Base-by-base conservation (phyloP, 2,113 vertebrate genomes). In the Poeciliopsis prolifica region DNA sequence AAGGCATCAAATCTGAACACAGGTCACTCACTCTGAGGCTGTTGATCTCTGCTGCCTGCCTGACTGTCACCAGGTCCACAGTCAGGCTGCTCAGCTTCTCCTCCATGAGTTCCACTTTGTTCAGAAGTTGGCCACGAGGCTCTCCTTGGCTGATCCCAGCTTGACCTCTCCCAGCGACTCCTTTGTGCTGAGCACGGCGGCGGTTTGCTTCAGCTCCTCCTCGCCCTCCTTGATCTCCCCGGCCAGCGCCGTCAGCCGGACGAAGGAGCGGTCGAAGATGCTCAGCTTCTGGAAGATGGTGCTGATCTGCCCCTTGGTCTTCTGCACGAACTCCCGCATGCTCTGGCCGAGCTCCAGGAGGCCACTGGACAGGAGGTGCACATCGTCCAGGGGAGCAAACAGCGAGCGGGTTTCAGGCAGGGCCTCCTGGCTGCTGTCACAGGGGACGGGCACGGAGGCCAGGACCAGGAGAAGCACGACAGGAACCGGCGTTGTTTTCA, bases 321-420 rank as follows among this genome's bases (percentile, higher is more conserved):
- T 98, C 35, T 97, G 96, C 69, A 96, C 97, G 80, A 99, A 99
- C 77, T 98, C 96, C 90, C 95, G 94, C 77, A 99, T 95, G 84
- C 96, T 96, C 0, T 95, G 96, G 8, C 97, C 97, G 31, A 98
- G 91, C 90, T 98, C 97, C 62, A 98, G 97, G 33, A 99, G 95
- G 13, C 96, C 96, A 0, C 94, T 98, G 24, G 95, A 96, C 75
- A 96, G 86, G 72, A 98, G 96, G 33, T 92, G 95, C n/a, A 99
- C 96, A 0, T 99, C 97, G 3, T 97, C 96, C 86, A 97, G 77
- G 85, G 96, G 96, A 2, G 95, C 96, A 68, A 98, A 97, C 82
- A 86, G 87, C 37, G 95, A 94, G 62, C 92, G 95, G 0, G 92
- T 87, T 61, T 96, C 95, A 0, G 82, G 66, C 30, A 92, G 76